Conservation (phyloP, 2,113 vertebrate species). For the Barnardius zonarius region DNA sequence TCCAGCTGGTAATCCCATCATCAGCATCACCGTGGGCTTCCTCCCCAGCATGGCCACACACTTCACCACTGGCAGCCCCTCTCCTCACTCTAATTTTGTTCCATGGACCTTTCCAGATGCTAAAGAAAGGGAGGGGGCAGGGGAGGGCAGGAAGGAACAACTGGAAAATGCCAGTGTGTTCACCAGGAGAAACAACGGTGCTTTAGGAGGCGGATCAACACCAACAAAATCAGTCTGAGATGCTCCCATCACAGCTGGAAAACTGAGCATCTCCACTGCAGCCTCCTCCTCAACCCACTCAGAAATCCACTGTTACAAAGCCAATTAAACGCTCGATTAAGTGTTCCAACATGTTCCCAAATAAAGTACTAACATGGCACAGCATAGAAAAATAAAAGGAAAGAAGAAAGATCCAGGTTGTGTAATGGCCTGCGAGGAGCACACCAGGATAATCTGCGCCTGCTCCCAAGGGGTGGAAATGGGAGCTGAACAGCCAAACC, state of each 20-base stretch:
- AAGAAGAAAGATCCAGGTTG: neutral
- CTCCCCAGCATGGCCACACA: neutral
- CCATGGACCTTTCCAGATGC: neutral
- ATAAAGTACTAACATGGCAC: neutral
- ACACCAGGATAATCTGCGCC: constrained; percentile 1
- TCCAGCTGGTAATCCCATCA: neutral
- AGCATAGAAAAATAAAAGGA: neutral
- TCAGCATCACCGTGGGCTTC: accelerated
- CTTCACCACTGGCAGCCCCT: accelerated
- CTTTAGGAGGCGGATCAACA: neutral
- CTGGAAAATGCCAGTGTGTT: neutral
- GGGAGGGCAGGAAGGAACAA: neutral
- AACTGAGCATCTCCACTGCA: neutral
- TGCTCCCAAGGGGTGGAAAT: neutral
- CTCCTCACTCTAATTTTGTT: neutral
- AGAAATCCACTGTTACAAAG: constrained; percentile 29
- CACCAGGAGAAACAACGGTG: accelerated
- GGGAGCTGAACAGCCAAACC: neutral
- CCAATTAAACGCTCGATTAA: constrained; percentile 56
- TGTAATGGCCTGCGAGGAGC: neutral
- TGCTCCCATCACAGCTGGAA: neutral
- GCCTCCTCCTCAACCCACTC: neutral
- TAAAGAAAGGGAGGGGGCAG: neutral
- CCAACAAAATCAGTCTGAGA: neutral
- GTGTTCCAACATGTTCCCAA: constrained; percentile 41